Percentiles rank a stretch among this genome's conserved stretches.
phyloP scores from a whole-genome alignment of 2,113 vertebrate genomes.

The Podocnemis expansa region DNA sequence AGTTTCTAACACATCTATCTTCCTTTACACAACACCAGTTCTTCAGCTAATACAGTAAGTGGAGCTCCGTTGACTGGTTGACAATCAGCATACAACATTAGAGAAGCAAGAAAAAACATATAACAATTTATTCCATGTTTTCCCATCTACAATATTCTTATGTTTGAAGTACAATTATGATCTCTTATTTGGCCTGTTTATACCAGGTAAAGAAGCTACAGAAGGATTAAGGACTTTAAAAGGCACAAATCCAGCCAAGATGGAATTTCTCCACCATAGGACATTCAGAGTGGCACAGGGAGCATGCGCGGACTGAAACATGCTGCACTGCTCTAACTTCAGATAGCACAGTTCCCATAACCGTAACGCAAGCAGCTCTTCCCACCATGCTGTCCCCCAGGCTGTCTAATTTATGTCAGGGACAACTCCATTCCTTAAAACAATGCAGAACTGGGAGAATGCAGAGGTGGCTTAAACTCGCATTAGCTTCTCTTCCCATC shows the following conservation, averaged over 20 bases:
- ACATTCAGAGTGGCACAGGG: not conserved
- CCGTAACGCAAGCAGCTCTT: not conserved
- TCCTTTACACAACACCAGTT: not conserved
- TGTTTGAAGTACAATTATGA: not conserved
- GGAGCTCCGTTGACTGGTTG: not conserved
- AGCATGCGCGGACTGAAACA: not conserved
- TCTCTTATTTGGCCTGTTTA: not conserved
- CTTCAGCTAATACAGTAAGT: not conserved
- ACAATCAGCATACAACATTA: not conserved
- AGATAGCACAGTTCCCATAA: not conserved
- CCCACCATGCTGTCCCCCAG: too few species aligned
- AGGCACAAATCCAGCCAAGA: not conserved
- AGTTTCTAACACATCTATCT: conserved; percentile 12
- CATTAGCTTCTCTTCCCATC: not conserved
- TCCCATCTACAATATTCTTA: not conserved
- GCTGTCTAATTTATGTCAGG: not conserved
- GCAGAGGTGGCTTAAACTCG: not conserved
- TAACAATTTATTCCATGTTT: not conserved
- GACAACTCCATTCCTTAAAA: not conserved
- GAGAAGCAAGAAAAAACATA: not conserved
- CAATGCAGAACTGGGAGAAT: not conserved
- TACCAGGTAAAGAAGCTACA: not conserved
- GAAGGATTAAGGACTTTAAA: not conserved
- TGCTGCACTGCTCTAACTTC: not conserved
- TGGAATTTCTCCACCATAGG: not conserved